phyloP scores from a whole-genome alignment of 2,113 vertebrate species.

The Siniperca chuatsi region DNA sequence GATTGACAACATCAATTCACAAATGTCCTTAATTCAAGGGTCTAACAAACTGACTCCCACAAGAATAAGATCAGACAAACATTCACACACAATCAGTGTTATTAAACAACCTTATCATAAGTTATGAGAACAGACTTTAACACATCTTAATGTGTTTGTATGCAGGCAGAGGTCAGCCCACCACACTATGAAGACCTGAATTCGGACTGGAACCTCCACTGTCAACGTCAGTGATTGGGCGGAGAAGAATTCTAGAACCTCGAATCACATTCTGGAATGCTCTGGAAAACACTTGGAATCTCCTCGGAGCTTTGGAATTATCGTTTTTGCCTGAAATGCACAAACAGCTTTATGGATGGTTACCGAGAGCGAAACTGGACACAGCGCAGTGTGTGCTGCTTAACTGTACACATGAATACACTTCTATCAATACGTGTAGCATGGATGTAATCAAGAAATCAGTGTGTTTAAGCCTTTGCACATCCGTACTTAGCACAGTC shows the following conservation, averaged over 20 bases:
- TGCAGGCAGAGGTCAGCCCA: conserved; percentile 95
- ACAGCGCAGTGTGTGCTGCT: conserved; percentile 38
- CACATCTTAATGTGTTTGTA: conserved; percentile 23
- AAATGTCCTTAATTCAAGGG: background rate
- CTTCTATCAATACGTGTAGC: conserved; percentile 63
- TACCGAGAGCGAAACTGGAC: conserved; percentile 41
- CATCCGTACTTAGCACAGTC: conserved; percentile 49
- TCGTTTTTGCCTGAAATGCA: conserved; percentile 36
- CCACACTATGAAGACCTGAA: conserved; percentile 89
- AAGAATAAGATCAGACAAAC: background rate
- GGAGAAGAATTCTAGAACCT: conserved; percentile 18
- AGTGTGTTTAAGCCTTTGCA: conserved; percentile 56
- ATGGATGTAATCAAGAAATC: conserved; percentile 53
- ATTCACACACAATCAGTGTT: background rate
- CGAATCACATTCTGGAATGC: conserved; percentile 27
- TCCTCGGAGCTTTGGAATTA: conserved; percentile 3
- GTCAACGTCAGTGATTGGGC: conserved; percentile 12
- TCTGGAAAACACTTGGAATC: conserved; percentile 39
- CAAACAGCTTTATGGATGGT: conserved; percentile 47
- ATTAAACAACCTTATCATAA: background rate
- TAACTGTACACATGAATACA: conserved; percentile 51
- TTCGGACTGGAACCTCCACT: conserved; percentile 65
- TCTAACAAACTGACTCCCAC: background rate
- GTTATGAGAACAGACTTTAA: background rate
- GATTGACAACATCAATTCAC: too few species aligned